Evolutionary conservation across 2,888 invertebrate species (phyloP), one percentile per base, ranked within the genome.

Genomic region (Agonum fuliginosum): DNA sequence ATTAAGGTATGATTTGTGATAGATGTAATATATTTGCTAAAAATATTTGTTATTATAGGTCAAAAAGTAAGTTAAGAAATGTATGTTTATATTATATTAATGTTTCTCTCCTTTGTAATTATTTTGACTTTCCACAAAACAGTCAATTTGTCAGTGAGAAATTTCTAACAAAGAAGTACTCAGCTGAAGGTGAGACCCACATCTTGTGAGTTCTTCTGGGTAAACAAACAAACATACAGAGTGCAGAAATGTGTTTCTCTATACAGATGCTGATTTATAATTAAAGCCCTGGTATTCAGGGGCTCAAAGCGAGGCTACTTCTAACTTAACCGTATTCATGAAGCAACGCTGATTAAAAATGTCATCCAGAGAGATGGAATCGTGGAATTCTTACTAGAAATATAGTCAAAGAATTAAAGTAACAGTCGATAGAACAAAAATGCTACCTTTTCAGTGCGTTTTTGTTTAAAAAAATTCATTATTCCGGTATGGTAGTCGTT

Each of bases 201-300:
- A 37, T 37, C 37, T 37, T n/a, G n/a, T 8, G 1, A 3, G 37
- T 37, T 37, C 37, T n/a, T 10, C 30, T 2, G 6, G 5, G 8
- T 37, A 10, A 37, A 12, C 37, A 37, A 37, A 54, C 54, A 72
- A 72, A 72, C 51, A 72, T 17, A 51, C 17, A 22, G 22, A 46
- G 46, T 14, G 41, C 41, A 43, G 14, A 27, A n/a, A 19, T 17
- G 51, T 51, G 51, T 72, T 10, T 67, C 19, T 34, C 67, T 51
- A 22, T 70, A 46, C n/a, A 41, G 20, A 51, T 46, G 30, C 51
- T 72, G 34, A 72, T 72, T 51, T 72, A 72, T 48, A 48, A 54
- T 72, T 72, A 72, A 72, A 27, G 34, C 3, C 30, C 10, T 30
- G 27, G 27, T 51, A 72, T 51, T 72, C 54, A 72, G 17, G 34